A percentile compares a stretch with the other conserved stretches of the same genome.
These are phyloP conservation scores for Yponomeuta sedellus DNA, from an alignment of 2,888 invertebrate genomes.

Conservation along the genomic window DNA sequence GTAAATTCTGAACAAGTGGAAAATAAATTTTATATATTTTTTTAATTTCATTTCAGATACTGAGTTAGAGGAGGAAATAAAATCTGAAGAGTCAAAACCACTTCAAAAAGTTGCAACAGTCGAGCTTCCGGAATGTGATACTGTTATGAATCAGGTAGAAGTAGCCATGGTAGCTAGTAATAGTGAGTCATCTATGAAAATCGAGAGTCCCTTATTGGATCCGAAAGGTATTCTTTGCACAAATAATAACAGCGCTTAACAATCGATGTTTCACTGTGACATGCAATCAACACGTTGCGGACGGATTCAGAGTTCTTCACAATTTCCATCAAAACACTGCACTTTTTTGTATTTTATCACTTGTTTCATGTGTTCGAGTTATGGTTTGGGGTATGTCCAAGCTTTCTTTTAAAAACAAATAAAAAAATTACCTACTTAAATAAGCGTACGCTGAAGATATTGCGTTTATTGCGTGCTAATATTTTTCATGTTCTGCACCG, in stretches of 20 bases:
- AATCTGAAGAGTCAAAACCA: conserved; percentile 30
- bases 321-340: not conserved
- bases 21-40: too few species aligned
- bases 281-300: not conserved
- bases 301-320: not conserved
- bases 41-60: conserved; percentile 16
- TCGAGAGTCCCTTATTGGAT: not conserved
- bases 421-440: too few species aligned
- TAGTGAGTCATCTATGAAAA: conserved; percentile 33
- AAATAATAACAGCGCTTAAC: not conserved
- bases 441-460: too few species aligned
- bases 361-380: not conserved
- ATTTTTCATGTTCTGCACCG: too few species aligned
- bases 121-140: conserved; percentile 63
- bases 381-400: too few species aligned
- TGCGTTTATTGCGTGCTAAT: too few species aligned
- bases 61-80: conserved; percentile 27
- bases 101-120: conserved; percentile 29
- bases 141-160: conserved; percentile 47
- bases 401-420: too few species aligned
- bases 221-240: conserved; percentile 5
- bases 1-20: too few species aligned
- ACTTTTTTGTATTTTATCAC: not conserved
- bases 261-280: not conserved
- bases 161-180: conserved; percentile 46